Conservation (phyloP, 2,113 vertebrate genomes). For the Pomatostomus ruficeps region DNA sequence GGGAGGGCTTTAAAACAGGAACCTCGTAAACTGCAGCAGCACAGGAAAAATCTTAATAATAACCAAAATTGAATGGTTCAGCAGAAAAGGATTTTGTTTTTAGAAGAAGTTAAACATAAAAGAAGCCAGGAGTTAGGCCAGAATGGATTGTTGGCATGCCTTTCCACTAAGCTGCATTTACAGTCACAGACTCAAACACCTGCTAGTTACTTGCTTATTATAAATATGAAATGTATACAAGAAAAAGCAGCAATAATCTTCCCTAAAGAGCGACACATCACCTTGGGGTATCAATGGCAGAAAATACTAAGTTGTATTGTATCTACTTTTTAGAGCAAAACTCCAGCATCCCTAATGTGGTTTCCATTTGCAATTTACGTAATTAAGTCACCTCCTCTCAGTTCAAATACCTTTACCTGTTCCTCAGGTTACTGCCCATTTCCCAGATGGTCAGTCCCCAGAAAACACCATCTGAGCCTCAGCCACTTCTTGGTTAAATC, state of each 20-base stretch:
- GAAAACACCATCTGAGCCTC: neutral
- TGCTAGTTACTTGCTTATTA: neutral
- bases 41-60: neutral
- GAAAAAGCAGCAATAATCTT: neutral
- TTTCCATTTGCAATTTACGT: neutral
- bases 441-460: neutral
- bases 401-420: neutral
- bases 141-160: too few relatives aligned
- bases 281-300: neutral
- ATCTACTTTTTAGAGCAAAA: neutral
- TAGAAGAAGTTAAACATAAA: neutral
- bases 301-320: neutral
- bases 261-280: neutral
- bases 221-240: neutral
- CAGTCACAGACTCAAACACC: neutral
- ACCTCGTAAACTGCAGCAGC: neutral
- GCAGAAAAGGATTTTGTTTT: neutral
- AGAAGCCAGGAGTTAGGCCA: neutral
- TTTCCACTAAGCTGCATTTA: neutral
- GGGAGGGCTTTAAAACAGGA: neutral
- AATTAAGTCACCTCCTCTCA: neutral
- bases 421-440: neutral
- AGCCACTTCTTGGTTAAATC: neutral
- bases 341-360: neutral
- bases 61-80: neutral